phyloP scores from a whole-genome alignment of 2,113 vertebrate genomes.

The Oryzias celebensis region DNA sequence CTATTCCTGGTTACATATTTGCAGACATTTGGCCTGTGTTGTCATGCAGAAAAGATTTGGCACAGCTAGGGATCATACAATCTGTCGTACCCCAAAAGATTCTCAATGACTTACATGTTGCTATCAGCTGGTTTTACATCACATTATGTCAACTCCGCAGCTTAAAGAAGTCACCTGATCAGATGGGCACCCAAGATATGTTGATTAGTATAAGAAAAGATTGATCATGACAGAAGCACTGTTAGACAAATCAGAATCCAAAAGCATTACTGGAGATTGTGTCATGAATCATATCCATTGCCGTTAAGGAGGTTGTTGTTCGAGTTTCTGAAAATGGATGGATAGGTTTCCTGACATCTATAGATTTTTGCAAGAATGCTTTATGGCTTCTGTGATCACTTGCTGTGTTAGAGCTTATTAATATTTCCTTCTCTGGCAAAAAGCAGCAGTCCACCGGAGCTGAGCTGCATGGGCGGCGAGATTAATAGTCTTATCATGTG shows the following conservation, averaged over 20 bases:
- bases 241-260: constrained; percentile 34
- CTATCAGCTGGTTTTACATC: constrained; percentile 33
- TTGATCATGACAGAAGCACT: constrained; percentile 46
- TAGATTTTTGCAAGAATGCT: constrained; percentile 55
- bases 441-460: constrained; percentile 54
- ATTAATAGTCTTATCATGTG: constrained; percentile 80
- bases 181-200: constrained; percentile 44
- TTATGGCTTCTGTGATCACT: constrained; percentile 58
- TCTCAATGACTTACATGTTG: constrained; percentile 15
- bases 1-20: constrained; percentile 1
- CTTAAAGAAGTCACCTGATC: constrained; percentile 39
- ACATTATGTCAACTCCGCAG: constrained; percentile 13
- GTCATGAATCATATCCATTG: constrained; percentile 63
- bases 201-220: constrained; percentile 56
- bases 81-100: constrained; percentile 16
- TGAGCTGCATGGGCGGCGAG: constrained; percentile 61
- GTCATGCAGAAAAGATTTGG: constrained; percentile 32
- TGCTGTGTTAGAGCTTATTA: constrained; percentile 58
- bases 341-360: constrained; percentile 60
- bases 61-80: constrained; percentile 18
- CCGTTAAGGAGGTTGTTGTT: constrained; percentile 54
- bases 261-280: constrained; percentile 47
- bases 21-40: constrained; percentile 22
- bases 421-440: constrained; percentile 66
- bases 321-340: constrained; percentile 39